Evolutionary conservation across 2,797 vertebrate species (phyloP), one percentile per base, ranked within the genome.

Genomic region (Synanceia verrucosa): DNA sequence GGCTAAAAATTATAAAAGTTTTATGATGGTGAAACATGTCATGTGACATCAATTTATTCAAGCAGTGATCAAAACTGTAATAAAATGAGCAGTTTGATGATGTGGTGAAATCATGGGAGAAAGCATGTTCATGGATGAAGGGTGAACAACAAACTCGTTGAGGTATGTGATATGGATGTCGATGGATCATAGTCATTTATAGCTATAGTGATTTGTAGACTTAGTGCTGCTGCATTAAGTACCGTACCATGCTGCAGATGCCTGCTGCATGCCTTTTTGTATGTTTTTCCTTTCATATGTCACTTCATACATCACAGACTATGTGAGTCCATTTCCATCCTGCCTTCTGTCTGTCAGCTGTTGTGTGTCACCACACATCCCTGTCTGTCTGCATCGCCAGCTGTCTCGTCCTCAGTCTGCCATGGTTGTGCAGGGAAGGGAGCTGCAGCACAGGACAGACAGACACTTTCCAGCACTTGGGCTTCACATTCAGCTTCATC

Each of bases 401-500:
- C 36, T 59, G 64, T 56, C 31, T 46, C 51, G 19, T 33, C 33
- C 36, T 59, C 62, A 41, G 37, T 36, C 44, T 12, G 21, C 9
- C 19, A 21, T 44, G 64, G 39, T 66, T 65, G 19, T 82, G 47
- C 60, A 65, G 47, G 48, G 48, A 72, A 67, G 23, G 70, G 29
- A 63, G 58, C 62, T 63, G 65, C 67, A 50, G 62, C 52, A n/a
- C 23, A 26, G 66, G 70, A 66, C 60, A 52, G 56, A 65, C 55
- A 53, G 69, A 79, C 16, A 33, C 61, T 86, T 56, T 66, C n/a
- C n/a, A n/a, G n/a, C n/a, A n/a, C n/a, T n/a, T n/a, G n/a, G 58
- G 66, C 67, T 77, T 76, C 63, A 34, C 63, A 59, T 71, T 74
- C 55, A 71, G 72, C 58, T 70, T 73, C 34, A 73, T 64, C 63